Base-by-base conservation (phyloP, 2,888 invertebrate genomes). In the Stramonita haemastoma region DNA sequence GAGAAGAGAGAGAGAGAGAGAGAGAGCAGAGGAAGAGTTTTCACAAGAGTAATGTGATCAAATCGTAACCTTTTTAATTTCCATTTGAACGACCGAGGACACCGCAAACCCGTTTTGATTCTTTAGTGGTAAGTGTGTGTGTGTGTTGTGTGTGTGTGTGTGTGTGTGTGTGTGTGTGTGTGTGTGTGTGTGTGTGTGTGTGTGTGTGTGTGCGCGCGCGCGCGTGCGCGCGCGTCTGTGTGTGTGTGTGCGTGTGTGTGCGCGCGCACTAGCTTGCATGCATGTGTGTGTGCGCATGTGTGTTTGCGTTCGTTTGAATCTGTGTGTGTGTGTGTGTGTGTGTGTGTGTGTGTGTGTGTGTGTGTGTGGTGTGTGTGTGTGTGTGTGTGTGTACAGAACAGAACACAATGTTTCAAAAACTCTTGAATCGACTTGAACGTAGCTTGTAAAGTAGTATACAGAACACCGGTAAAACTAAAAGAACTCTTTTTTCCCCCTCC, bases 1-100 rank as follows among this genome's bases (percentile, higher is more conserved):
- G n/a, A n/a, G n/a, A n/a, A n/a, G 66, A 66, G 66, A 66, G 66
- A 66, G 66, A 66, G 66, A 66, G 66, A 66, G 66, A 66, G 66
- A 66, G 66, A 66, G 66, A 66, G 66, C n/a, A 13, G 66, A 66
- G 66, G 26, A 13, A 66, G 66, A 66, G 66, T 26, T 46, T 46
- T 46, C 46, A 66, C 19, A 26, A 2, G 17, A 26, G 66, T 26
- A 26, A 66, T 17, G 1, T 66, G 66, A 66, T 26, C 66, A 26
- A 66, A 66, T 66, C 19, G 66, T 13, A 66, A 22, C 26, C 66
- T 66, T 26, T 66, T 17, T 26, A 66, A 46, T 46, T 46, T 46
- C 46, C 46, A 46, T 46, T 46, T 2, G 46, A 46, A 46, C 8
- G 46, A 46, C 66, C 6, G 26, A 17, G 26, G 66, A 66, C 19